These are phyloP conservation scores for Aphis gossypii DNA, from an alignment of 1,140 invertebrate genomes.

Conservation along the genomic window DNA sequence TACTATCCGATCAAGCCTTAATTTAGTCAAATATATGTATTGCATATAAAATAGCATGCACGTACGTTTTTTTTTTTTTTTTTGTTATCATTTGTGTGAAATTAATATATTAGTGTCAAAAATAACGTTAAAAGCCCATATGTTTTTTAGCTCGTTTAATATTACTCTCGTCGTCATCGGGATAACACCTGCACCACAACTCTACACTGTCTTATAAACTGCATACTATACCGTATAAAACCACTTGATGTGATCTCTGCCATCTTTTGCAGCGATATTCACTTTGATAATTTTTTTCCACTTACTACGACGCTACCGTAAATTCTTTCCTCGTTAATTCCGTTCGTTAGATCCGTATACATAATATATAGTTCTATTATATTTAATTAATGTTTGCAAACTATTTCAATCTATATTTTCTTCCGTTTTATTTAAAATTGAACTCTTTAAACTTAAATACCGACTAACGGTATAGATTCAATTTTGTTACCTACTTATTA, in stretches of 20 bases:
- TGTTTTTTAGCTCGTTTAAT: not conserved
- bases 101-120: not conserved
- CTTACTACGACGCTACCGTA: not conserved
- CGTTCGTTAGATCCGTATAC: not conserved
- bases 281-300: not conserved
- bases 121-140: not conserved
- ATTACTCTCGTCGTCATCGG: not conserved
- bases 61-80: not conserved
- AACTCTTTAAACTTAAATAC: not conserved
- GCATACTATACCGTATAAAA: not conserved
- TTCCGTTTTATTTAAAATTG: not conserved
- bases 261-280: not conserved
- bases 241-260: not conserved
- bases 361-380: not conserved
- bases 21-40: too few relatives aligned
- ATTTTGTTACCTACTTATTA: not conserved
- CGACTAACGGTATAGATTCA: not conserved
- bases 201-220: not conserved
- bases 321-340: not conserved
- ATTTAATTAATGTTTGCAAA: not conserved
- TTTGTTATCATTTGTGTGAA: not conserved
- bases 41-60: too few relatives aligned
- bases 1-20: too few relatives aligned
- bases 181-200: not conserved
- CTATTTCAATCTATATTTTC: slow-evolving; percentile 26